These are phyloP conservation scores for Hirudinaria manillensis DNA, from an alignment of 2,888 invertebrate species.

Conservation along the genomic window DNA sequence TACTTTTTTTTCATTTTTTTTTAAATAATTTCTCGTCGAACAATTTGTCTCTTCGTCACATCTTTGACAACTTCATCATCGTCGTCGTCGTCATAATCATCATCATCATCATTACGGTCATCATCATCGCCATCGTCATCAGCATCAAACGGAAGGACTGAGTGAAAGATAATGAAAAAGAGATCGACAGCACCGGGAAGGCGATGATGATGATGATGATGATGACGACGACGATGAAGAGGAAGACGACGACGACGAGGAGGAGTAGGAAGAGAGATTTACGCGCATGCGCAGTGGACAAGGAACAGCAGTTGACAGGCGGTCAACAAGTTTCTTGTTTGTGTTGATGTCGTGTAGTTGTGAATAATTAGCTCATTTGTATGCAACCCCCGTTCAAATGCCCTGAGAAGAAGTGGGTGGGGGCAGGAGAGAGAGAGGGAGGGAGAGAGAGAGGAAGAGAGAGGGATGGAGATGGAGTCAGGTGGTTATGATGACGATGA, in stretches of 20 bases:
- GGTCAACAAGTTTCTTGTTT: too few species aligned
- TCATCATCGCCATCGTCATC: constrained; percentile 22
- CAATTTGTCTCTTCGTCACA: background rate
- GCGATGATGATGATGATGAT: background rate
- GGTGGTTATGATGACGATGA: constrained; percentile 9
- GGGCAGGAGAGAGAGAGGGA: background rate
- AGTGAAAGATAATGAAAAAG: constrained; percentile 1
- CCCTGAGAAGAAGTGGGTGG: background rate
- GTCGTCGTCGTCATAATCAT: constrained; percentile 28
- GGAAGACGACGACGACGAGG: background rate
- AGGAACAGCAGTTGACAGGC: too few species aligned
- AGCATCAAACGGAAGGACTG: constrained; percentile 8
- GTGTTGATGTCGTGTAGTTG: constrained; percentile 4
- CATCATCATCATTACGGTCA: constrained; percentile 22
- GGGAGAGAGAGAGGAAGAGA: background rate
- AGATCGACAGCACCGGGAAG: background rate
- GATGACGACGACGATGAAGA: background rate
- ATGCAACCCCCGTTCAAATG: constrained; percentile 1
- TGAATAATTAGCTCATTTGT: constrained; percentile 15
- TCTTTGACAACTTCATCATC: constrained; percentile 27
- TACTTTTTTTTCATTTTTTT: too few species aligned
- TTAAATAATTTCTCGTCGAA: too few species aligned
- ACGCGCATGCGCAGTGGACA: too few species aligned
- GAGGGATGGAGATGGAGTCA: background rate
- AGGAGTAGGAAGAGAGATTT: background rate